phyloP scores from a whole-genome alignment of 2,113 vertebrate species.

The Takifugu flavidus region DNA sequence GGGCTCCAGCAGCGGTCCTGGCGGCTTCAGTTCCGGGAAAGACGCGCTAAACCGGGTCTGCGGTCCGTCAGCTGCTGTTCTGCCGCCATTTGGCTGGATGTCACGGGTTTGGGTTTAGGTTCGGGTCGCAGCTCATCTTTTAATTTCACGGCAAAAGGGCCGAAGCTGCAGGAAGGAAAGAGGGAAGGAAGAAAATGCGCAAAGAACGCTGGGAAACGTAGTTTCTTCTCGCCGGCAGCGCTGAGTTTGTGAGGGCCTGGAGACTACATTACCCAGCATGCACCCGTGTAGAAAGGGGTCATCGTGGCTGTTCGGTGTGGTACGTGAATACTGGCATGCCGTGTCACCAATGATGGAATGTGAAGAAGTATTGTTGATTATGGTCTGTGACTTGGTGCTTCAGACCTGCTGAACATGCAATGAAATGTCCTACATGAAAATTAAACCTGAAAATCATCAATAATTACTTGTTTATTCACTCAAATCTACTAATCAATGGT shows the following conservation, averaged over 20 bases:
- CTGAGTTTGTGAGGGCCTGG: rapidly evolving
- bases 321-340: too few species aligned
- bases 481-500: too few species aligned
- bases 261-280: conserved; percentile 60
- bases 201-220: conserved; percentile 52
- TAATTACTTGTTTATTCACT: too few species aligned
- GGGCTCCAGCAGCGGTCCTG: conserved; percentile 31
- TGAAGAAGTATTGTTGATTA: too few species aligned
- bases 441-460: too few species aligned
- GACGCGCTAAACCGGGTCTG: conserved; percentile 32
- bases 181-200: conserved; percentile 43
- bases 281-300: conserved; percentile 22
- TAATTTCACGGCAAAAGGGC: conserved; percentile 59
- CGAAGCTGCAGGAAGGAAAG: conserved; percentile 66
- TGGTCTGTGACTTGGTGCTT: too few species aligned
- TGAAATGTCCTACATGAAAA: too few species aligned
- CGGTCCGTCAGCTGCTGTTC: conserved; percentile 34
- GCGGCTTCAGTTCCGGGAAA: conserved; percentile 37
- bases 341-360: too few species aligned
- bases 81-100: conserved; percentile 44
- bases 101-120: conserved; percentile 25
- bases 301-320: conserved; percentile 9
- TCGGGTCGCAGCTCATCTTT: conserved; percentile 56
- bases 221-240: background rate
- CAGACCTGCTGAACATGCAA: too few species aligned